These are phyloP conservation scores for Andricus curvator DNA, from an alignment of 2,888 invertebrate genomes.

Conservation along the genomic window DNA sequence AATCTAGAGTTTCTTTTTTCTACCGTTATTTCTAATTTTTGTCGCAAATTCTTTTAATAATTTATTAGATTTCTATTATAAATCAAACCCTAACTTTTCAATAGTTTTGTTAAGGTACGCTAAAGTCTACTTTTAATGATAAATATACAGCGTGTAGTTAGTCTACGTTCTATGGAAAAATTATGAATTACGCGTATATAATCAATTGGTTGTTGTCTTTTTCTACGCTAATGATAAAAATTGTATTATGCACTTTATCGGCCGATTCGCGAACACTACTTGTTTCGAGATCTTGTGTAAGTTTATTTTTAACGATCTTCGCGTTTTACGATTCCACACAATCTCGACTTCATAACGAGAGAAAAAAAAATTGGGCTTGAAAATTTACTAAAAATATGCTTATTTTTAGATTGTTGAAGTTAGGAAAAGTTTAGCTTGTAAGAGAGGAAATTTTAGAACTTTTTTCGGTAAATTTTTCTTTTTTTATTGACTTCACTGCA, in stretches of 20 bases:
- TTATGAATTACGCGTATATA: conserved; percentile 42
- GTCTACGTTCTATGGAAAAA: conserved; percentile 34
- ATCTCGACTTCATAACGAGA: not conserved
- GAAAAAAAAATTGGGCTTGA: not conserved
- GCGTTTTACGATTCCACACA: conserved; percentile 25
- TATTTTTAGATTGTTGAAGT: not conserved
- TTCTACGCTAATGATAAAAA: conserved; percentile 52
- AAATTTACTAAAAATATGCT: not conserved
- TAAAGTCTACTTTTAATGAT: not conserved
- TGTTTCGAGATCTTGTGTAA: conserved; percentile 32
- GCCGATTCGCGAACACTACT: conserved; percentile 62
- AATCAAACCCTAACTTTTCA: not conserved
- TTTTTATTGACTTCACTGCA: not conserved
- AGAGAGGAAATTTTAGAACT: not conserved
- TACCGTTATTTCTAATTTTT: not conserved
- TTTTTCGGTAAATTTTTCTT: not conserved
- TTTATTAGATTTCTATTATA: not conserved
- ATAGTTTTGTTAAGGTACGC: not conserved
- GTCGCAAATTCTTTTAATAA: not conserved
- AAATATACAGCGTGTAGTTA: conserved; percentile 16
- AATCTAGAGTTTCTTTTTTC: conserved; percentile 20
- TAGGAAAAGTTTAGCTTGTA: not conserved
- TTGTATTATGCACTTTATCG: conserved; percentile 60
- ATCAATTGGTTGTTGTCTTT: conserved; percentile 41
- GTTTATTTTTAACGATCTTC: conserved; percentile 8